Base-by-base conservation (phyloP, 2,113 vertebrate species). In the Tachysurus fulvidraco region DNA sequence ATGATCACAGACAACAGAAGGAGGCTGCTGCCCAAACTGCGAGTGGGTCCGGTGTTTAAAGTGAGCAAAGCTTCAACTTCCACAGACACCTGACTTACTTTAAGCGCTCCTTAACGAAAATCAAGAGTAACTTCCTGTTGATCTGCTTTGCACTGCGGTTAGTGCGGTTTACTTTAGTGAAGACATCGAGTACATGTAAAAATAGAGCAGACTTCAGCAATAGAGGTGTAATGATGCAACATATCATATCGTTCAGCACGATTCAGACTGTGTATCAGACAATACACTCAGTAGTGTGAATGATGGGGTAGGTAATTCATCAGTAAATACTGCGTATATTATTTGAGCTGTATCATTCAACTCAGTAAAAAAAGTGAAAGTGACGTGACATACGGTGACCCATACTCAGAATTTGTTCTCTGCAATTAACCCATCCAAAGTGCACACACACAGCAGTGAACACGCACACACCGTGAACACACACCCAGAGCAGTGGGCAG, bases 1-100 rank as follows among this genome's bases (percentile, higher is more conserved):
- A 96, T 99, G 97, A 95, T 99, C 91, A 97, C 96, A 83, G 98
- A 99, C 92, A 98, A 97, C 91, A 96, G 96, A 88, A 97, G 96
- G 91, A 96, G 96, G 87, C 94, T 99, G 90, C 97, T 99, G 90
- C 94, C 96, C 90, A 98, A 98, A 91, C 94, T 99, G 74, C 96
- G 93, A 90, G 93, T 99, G 91, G 97, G 97, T 87, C 97, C 97
- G 67, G 90, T 97, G 86, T 95, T 99, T 84, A 99, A 99, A 97
- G 98, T 99, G 80, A 83, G 91, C 87, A 74, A 89, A 11, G 28
- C 10, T 4, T 36, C 41, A 74, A 21, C 21, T 25, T 25, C 44
- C 36, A 36, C 28, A 36, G 30, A 69, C 30, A 17, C 41, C 17
- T 9, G 36, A 69, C 65, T 19, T 69, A 9, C 30, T 69, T 36